These are phyloP conservation scores for Eospalax fontanierii DNA, from an alignment of 2,797 vertebrate genomes.

Conservation along the genomic window DNA sequence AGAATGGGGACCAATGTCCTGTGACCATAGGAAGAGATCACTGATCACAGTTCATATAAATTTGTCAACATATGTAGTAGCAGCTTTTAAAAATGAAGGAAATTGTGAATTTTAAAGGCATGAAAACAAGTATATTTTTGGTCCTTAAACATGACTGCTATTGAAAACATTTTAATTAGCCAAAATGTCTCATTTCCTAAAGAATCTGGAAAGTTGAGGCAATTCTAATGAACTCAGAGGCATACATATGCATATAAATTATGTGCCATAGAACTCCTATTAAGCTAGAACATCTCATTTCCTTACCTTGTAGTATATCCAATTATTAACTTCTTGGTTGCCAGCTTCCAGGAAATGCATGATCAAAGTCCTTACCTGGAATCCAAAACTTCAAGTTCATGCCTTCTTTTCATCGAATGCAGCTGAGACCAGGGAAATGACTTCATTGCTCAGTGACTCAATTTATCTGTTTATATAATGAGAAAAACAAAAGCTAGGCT, in stretches of 20 bases:
- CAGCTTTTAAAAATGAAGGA: conserved; percentile 53
- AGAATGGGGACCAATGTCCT: not conserved
- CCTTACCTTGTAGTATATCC: conserved; percentile 8
- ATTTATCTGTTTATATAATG: conserved; percentile 68
- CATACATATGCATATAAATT: conserved; percentile 20
- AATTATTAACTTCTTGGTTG: conserved; percentile 66
- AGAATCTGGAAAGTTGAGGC: not conserved
- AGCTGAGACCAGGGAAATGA: conserved; percentile 67
- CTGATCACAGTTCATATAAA: conserved; percentile 21
- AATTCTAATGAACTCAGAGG: not conserved
- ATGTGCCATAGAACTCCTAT: conserved; percentile 44
- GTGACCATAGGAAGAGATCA: not conserved
- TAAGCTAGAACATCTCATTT: conserved; percentile 58
- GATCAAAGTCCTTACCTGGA: conserved; percentile 74
- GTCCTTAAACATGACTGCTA: not conserved
- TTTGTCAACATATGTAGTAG: not conserved
- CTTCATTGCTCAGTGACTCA: conserved; percentile 68
- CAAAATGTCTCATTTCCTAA: conserved; percentile 53
- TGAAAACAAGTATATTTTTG: conserved; percentile 44
- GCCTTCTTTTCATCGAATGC: conserved; percentile 69
- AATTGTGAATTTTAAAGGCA: conserved; percentile 63
- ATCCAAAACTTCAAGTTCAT: conserved; percentile 64
- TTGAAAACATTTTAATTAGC: conserved; percentile 36
- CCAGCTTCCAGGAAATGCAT: conserved; percentile 64
- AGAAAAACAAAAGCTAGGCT: conserved; percentile 81